Percentiles rank a stretch among this genome's conserved stretches.
Conservation (phyloP, 2,797 vertebrate genomes). For the Petrocephalus schoutedeni region DNA sequence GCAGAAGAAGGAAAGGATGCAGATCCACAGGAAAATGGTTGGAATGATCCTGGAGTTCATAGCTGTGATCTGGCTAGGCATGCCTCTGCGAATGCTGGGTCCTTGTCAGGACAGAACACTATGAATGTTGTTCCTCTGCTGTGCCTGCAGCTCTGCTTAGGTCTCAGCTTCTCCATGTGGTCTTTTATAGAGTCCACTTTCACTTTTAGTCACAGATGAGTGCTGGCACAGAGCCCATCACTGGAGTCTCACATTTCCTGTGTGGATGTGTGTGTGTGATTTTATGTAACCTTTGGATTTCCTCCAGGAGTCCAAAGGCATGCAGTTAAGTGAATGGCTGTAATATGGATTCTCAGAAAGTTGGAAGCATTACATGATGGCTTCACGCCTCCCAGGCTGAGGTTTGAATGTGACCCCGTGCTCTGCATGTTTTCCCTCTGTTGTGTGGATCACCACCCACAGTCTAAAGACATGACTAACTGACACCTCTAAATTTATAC, state of each 20-base stretch:
- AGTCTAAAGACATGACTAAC: not conserved
- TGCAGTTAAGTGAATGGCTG: not conserved
- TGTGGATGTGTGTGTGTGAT: not conserved
- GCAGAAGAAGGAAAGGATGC: constrained; percentile 4
- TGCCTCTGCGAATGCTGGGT: not conserved
- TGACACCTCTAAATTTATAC: not conserved
- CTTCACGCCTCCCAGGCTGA: not conserved
- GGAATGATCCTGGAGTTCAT: not conserved
- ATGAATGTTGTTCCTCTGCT: not conserved
- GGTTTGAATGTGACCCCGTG: not conserved
- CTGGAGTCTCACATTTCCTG: not conserved
- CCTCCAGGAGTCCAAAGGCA: not conserved
- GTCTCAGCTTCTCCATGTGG: not conserved
- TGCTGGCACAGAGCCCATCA: not conserved
- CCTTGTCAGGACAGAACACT: not conserved
- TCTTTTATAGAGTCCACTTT: not conserved
- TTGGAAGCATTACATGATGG: not conserved
- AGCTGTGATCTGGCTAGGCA: not conserved
- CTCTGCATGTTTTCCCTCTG: not conserved
- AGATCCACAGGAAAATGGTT: not conserved
- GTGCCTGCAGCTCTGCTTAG: not conserved
- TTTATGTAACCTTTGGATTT: not conserved
- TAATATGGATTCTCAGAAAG: not conserved
- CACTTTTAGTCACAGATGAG: not conserved
- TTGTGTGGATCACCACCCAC: not conserved